Conservation (phyloP, 2,113 vertebrate species). For the Oreochromis tanganicae region DNA sequence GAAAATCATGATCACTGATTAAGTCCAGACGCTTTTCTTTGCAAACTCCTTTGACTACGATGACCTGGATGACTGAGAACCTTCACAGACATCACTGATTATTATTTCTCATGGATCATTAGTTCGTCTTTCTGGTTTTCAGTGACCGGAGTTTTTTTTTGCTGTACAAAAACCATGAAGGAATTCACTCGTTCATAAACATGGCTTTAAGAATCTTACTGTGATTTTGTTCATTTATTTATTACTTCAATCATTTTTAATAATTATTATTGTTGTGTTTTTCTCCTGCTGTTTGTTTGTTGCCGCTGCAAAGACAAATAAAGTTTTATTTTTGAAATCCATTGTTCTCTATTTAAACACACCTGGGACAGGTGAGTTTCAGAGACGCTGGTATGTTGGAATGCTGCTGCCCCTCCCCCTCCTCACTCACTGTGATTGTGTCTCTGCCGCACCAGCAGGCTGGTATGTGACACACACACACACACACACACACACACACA, state of each 20-base stretch:
- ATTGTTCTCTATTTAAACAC: background rate
- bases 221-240: background rate
- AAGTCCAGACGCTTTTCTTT: too few relatives aligned
- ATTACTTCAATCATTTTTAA: background rate
- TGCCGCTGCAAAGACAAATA: background rate
- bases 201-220: background rate
- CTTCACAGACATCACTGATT: background rate
- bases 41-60: too few relatives aligned
- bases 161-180: background rate
- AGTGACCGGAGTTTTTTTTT: too few relatives aligned
- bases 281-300: background rate
- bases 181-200: background rate
- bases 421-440: background rate
- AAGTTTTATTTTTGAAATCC: accelerated
- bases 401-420: background rate
- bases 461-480: slow-evolving; percentile 9
- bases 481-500: background rate
- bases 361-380: background rate
- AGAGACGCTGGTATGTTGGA: background rate
- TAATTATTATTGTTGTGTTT: background rate
- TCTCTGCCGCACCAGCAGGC: background rate
- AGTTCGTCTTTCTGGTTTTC: background rate
- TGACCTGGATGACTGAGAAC: too few relatives aligned
- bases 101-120: background rate
- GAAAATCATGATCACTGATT: background rate